These are phyloP conservation scores for Labeo rohita DNA, from an alignment of 2,113 vertebrate genomes.

Conservation along the genomic window DNA sequence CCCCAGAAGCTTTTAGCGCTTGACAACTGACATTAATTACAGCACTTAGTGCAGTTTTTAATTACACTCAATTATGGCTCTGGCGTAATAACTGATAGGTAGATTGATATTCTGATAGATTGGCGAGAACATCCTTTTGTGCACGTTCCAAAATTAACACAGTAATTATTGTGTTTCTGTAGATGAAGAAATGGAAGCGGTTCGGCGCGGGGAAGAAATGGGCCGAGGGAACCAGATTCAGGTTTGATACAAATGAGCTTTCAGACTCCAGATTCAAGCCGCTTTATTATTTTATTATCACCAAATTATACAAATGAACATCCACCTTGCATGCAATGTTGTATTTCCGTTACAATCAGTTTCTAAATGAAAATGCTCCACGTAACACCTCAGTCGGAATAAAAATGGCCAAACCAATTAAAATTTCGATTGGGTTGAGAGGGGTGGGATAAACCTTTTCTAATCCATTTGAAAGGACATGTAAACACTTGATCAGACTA, in stretches of 20 bases:
- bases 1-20: slow-evolving; percentile 64
- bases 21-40: slow-evolving; percentile 80
- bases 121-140: slow-evolving; percentile 69
- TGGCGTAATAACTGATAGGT: slow-evolving; percentile 77
- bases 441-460: too few species aligned
- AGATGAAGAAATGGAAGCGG: slow-evolving; percentile 58
- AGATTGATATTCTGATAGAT: slow-evolving; percentile 77
- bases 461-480: too few species aligned
- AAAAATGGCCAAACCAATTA: too few species aligned
- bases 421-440: too few species aligned
- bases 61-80: slow-evolving; percentile 76
- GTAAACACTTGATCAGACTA: too few species aligned
- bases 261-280: not conserved
- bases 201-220: slow-evolving; percentile 10
- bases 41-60: slow-evolving; percentile 75
- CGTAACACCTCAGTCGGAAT: too few species aligned
- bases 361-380: too few species aligned
- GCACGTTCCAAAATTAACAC: slow-evolving; percentile 70
- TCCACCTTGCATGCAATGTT: too few species aligned
- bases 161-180: slow-evolving; percentile 73
- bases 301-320: not conserved
- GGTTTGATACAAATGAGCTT: not conserved
- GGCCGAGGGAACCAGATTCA: not conserved
- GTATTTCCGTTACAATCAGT: too few species aligned
- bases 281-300: not conserved